Evolutionary conservation across 2,797 vertebrate species (phyloP), one percentile per base, ranked within the genome.

Genomic region (Carduelis carduelis): DNA sequence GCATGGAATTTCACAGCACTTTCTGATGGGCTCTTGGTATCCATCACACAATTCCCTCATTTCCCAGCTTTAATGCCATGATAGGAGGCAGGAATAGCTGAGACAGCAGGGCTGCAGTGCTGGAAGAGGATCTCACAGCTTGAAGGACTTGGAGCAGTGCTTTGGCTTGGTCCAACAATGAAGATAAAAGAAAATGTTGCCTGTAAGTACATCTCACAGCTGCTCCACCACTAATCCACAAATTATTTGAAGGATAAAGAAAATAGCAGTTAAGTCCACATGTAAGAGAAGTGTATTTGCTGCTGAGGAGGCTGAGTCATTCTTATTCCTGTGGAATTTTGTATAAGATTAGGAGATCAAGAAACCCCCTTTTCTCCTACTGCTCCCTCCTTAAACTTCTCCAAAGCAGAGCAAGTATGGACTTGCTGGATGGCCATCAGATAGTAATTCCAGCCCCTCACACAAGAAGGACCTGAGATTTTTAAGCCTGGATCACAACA

Each of bases 381-480:
- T 21, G 12, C 12, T 75, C 27, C 44, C 14, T 70, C 32, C 12
- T 22, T 56, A n/a, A 53, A 44, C 17, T 49, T 37, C 50, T 37
- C 30, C 49, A 64, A 53, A 61, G 32, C 0, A 0, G 12, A 76
- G 47, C 28, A 68, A 6, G 4, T 21, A 27, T 0, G 4, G 55
- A 69, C 8, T 47, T 28, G n/a, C 49, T 43, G 24, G 35, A 79
- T 43, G 34, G 28, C 44, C 47, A 57, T 5, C 0, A 0, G 28
- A 63, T 27, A 26, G 46, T 65, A 78, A 63, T 70, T 78, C 56
- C 35, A 23, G 32, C 11, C 78, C 69, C 60, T 87, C 39, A 55
- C 9, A 52, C 0, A 1, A 18, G 13, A 55, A 44, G 32, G 20
- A 53, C 9, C 12, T n/a, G 77, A 72, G 57, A 49, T 59, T 72